Base-by-base conservation (phyloP, 2,113 vertebrate genomes). In the Arvicanthis niloticus region DNA sequence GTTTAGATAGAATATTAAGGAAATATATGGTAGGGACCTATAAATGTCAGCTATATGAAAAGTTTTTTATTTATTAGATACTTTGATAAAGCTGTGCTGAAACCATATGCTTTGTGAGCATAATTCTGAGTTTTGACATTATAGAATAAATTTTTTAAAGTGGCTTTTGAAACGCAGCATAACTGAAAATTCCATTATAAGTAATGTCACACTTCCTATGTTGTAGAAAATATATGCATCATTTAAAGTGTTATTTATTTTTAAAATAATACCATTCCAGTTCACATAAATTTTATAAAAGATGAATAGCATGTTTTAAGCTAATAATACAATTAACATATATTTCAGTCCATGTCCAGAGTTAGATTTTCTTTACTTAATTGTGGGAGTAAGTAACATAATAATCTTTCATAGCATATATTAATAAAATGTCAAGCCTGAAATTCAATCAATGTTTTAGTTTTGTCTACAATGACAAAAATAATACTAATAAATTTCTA, bases 1-100 rank as follows among this genome's bases (percentile, higher is more conserved):
- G 91, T 97, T 98, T 98, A 97, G 91, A 75, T 62, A 98, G 93
- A 98, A 92, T 97, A 97, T 96, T 97, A 97, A 98, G 75, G 58
- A 98, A 97, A 98, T 93, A 96, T 87, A 94, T 80, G 93, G 34
- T 91, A 96, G 87, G 77, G 95, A 89, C 96, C 91, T 95, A 95
- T 96, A 97, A 97, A 98, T 97, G 90, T 96, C 78, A 97, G 75
- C 31, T 96, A 0, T 21, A 94, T 97, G 72, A 97, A 97, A 73
- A 77, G 58, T 11, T 96, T 95, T 68, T 92, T 48, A 96, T 97
- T 98, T 98, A 97, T 93, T 94, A 90, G 77, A 82, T 7, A 77
- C 48, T 88, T 68, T 93, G 56, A 45, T 93, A 97, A 62, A 82
- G 7, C 58, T 95, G 73, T 91, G 77, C 91, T 89, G 97, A 96